Base-by-base conservation (phyloP, 2,113 vertebrate species). In the Okapia johnstoni region DNA sequence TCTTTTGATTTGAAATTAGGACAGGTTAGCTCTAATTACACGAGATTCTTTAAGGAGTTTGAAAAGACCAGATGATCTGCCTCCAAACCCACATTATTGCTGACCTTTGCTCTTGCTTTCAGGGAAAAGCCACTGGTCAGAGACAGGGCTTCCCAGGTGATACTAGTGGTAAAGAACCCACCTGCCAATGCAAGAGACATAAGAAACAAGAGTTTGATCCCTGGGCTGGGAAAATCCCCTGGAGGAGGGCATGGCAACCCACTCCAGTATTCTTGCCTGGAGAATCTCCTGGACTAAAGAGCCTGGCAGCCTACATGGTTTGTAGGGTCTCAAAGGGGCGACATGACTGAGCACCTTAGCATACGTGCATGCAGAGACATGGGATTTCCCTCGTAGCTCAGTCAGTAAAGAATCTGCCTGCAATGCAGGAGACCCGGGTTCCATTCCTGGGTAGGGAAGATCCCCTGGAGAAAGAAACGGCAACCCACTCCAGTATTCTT, bases 21-120 rank as follows among this genome's bases (percentile, higher is more conserved):
- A 48, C 87, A 89, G 94, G 16, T 89, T 58, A 77, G 79, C 23
- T 89, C 46, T 96, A 90, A 97, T 96, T 95, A 92, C 80, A 77
- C 3, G 60, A 92, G 61, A 43, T 60, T 60, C 48, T 60, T 88
- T 58, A 55, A 70, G 80, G 84, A 83, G 26, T 48, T 60, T 91
- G 58, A 17, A 43, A 85, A 50, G 87, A 58, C 25, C 40, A 21
- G 46, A 21, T 50, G 54, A 40, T 55, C 87, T 30, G 16, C 16
- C 25, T 8, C 23, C 8, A 25, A 73, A 10, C 5, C 26, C 46
- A 4, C 46, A 6, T 26, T 7, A 16, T 21, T 33, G 2, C 23
- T 25, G 25, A 28, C 40, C 30, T 7, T 16, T 50, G 21, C 30
- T 25, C 63, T 19, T 5, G 5, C 8, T 25, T 16, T 28, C 17